Conservation (phyloP, 1,140 invertebrate species). For the Atta texana region DNA sequence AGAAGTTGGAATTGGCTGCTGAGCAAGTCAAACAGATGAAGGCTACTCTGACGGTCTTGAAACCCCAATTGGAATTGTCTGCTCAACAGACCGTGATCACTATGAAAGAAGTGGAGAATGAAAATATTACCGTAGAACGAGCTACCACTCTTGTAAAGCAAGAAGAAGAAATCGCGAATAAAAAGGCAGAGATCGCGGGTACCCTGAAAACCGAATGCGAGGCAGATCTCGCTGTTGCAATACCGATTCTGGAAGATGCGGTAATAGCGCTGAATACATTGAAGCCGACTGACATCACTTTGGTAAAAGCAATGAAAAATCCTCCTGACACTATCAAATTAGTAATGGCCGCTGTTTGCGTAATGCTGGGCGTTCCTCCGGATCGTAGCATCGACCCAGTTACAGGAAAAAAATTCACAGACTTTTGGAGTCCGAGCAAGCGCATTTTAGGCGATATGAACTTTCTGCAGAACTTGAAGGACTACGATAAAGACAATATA, state of each 20-base stretch:
- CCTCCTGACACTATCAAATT: constrained; percentile 92
- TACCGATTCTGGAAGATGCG: constrained; percentile 89
- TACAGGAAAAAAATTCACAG: constrained; percentile 88
- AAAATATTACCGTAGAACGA: constrained; percentile 90
- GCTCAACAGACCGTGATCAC: constrained; percentile 89
- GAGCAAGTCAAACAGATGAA: constrained; percentile 89
- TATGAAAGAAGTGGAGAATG: constrained; percentile 89
- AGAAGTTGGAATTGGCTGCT: constrained; percentile 89
- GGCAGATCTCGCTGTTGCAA: constrained; percentile 89
- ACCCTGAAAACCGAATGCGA: constrained; percentile 90
- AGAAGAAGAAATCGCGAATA: constrained; percentile 90
- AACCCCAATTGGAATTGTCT: constrained; percentile 90
- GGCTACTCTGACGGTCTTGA: constrained; percentile 88
- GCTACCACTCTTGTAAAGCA: constrained; percentile 89
- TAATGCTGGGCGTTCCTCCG: constrained; percentile 90
- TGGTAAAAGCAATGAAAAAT: constrained; percentile 94
- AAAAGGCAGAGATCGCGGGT: constrained; percentile 89
- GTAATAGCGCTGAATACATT: constrained; percentile 91
- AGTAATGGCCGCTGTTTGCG: constrained; percentile 92
- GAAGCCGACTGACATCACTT: constrained; percentile 91
- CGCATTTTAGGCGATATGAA: constrained; percentile 91
- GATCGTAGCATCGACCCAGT: constrained; percentile 88
- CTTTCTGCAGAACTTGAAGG: constrained; percentile 89
- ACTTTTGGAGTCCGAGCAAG: constrained; percentile 92
- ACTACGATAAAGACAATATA: constrained; percentile 92